Conservation (phyloP, 2,113 vertebrate species). For the Crocuta crocuta region DNA sequence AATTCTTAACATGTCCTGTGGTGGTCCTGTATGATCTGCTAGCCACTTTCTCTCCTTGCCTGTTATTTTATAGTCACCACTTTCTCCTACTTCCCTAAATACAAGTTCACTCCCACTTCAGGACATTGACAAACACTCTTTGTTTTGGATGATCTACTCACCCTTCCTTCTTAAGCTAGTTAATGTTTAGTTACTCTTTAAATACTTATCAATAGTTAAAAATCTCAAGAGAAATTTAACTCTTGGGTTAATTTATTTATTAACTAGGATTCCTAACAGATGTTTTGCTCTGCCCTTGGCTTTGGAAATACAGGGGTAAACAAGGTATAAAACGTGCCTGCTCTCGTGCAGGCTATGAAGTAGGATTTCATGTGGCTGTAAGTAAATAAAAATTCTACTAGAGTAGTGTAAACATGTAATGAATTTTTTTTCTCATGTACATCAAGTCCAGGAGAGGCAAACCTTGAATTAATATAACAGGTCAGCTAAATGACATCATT, state of each 20-base stretch:
- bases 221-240: background rate
- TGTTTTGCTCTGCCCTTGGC: background rate
- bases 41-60: background rate
- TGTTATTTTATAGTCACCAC: background rate
- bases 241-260: background rate
- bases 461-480: background rate
- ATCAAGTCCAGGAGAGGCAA: background rate
- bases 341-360: background rate
- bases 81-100: background rate
- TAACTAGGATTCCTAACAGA: background rate
- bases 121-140: background rate
- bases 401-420: background rate
- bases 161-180: background rate
- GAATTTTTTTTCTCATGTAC: background rate
- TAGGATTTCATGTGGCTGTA: background rate
- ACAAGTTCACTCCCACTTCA: background rate
- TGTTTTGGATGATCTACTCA: background rate
- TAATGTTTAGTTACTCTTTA: background rate
- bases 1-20: background rate
- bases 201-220: background rate
- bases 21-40: background rate
- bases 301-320: background rate
- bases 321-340: background rate
- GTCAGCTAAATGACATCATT: background rate
- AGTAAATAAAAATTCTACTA: background rate